Conservation (phyloP, 2,113 vertebrate genomes). For the Pholis gunnellus region DNA sequence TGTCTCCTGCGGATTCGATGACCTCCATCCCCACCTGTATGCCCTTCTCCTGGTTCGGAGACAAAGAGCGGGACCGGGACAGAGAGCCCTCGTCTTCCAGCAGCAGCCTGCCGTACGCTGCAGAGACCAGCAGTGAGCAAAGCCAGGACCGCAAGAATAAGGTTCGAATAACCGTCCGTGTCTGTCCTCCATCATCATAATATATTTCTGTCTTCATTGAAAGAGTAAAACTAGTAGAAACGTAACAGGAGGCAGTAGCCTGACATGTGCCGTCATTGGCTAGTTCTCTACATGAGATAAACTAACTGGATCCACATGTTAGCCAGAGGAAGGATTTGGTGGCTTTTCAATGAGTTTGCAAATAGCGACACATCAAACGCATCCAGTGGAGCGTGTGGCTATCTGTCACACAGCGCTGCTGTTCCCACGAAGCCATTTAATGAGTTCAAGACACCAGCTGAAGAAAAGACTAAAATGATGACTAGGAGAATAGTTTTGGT, state of each 20-base stretch:
- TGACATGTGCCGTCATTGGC: conserved; percentile 19
- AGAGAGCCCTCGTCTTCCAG: conserved; percentile 86
- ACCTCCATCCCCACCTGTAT: conserved; percentile 92
- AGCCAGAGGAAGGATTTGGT: conserved; percentile 42
- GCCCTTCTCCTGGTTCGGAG: conserved; percentile 95
- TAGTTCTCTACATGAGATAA: conserved; percentile 19
- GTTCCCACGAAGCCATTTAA: conserved; percentile 53
- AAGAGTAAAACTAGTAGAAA: conserved; percentile 31
- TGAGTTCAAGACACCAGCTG: conserved; percentile 41
- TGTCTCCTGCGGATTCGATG: conserved; percentile 91
- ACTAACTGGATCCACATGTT: conserved; percentile 47
- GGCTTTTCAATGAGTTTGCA: conserved; percentile 55
- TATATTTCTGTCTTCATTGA: conserved; percentile 3
- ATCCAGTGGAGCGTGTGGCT: conserved; percentile 31
- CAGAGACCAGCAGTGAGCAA: conserved; percentile 83
- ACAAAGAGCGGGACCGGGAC: conserved; percentile 88
- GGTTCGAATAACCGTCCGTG: conserved; percentile 74
- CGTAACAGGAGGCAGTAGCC: conserved; percentile 4
- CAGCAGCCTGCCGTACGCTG: conserved; percentile 84
- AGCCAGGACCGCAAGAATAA: conserved; percentile 88
- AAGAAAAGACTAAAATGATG: background rate
- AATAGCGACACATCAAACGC: conserved; percentile 56
- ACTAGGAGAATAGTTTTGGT: background rate
- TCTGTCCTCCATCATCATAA: conserved; percentile 2
- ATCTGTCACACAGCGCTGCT: conserved; percentile 28